Conservation (phyloP, 2,888 invertebrate genomes). For the Cataglyphis cursor region DNA sequence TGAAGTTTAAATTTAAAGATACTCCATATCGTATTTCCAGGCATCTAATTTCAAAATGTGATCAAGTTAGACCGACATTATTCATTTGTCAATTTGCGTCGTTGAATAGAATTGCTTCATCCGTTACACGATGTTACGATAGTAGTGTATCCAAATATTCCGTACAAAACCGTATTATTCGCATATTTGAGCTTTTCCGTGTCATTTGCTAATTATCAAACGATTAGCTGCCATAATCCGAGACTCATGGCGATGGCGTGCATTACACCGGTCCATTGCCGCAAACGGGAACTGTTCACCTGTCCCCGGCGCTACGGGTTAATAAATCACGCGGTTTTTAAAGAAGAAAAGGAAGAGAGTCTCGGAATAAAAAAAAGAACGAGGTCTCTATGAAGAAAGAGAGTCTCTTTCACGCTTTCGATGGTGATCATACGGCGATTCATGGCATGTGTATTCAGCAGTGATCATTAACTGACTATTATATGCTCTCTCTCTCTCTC, state of each 20-base stretch:
- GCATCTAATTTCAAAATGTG: not conserved
- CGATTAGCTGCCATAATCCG: conserved; percentile 70
- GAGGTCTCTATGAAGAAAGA: conserved; percentile 48
- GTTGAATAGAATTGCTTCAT: not conserved
- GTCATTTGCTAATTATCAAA: conserved; percentile 66
- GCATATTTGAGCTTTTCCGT: conserved; percentile 62
- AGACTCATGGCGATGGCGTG: conserved; percentile 64
- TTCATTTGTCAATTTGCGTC: not conserved
- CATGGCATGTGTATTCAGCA: conserved; percentile 77
- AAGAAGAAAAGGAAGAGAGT: conserved; percentile 44
- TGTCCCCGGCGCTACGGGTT: conserved; percentile 77
- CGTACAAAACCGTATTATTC: conserved; percentile 59
- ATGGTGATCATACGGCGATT: conserved; percentile 72
- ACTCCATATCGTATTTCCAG: not conserved
- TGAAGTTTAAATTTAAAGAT: not conserved
- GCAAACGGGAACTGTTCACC: conserved; percentile 76
- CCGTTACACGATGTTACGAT: not conserved
- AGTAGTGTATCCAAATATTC: not conserved
- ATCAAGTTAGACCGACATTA: not conserved
- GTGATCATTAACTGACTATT: conserved; percentile 79
- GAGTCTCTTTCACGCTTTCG: conserved; percentile 57
- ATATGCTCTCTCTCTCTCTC: conserved; percentile 66
- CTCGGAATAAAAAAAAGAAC: conserved; percentile 24
- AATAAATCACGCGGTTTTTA: conserved; percentile 80
- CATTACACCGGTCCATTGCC: conserved; percentile 65